These are phyloP conservation scores for Diaphora mendica DNA, from an alignment of 2,888 invertebrate genomes.

Conservation along the genomic window DNA sequence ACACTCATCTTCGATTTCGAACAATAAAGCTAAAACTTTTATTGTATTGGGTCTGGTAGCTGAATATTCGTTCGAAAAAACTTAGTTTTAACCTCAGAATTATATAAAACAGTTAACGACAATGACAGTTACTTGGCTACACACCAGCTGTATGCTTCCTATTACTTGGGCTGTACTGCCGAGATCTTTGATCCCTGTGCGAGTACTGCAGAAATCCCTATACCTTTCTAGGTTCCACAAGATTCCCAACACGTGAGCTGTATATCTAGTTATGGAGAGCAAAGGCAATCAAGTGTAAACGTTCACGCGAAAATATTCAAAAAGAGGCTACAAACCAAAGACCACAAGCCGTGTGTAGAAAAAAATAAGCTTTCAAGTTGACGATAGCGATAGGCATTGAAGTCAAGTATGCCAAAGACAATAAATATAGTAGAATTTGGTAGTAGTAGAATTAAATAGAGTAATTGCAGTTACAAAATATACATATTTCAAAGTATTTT, in stretches of 20 bases:
- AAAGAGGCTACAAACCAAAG: not conserved
- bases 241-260: not conserved
- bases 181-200: not conserved
- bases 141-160: not conserved
- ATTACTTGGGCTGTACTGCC: not conserved
- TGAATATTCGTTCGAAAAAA: not conserved
- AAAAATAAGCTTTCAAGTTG: not conserved
- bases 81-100: not conserved
- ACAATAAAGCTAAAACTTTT: too few species aligned
- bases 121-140: not conserved
- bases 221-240: not conserved
- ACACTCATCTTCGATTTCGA: not conserved
- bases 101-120: not conserved
- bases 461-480: not conserved
- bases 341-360: not conserved
- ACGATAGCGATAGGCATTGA: not conserved
- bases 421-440: not conserved
- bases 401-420: not conserved
- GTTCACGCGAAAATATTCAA: not conserved
- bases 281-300: not conserved
- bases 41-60: not conserved
- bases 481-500: not conserved
- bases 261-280: not conserved
- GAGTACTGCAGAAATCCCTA: not conserved
- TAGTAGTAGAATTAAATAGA: not conserved